Conservation (phyloP, 2,797 vertebrate genomes). For the Fistularia commersonii region DNA sequence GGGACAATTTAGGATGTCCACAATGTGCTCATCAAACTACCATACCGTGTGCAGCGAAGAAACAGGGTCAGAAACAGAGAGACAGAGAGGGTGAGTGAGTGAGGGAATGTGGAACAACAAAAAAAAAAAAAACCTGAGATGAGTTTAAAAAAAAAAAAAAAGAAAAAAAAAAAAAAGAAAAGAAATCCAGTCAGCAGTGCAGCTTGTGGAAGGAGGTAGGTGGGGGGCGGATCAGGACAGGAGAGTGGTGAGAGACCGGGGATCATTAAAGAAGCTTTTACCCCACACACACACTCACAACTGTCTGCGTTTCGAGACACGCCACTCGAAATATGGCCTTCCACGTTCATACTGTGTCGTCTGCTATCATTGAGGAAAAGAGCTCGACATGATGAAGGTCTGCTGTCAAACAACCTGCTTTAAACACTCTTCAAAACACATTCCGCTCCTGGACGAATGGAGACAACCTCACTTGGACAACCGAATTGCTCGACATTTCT, state of each 20-base stretch:
- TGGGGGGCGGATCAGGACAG: slow-evolving; percentile 25
- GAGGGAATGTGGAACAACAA: slow-evolving; percentile 11
- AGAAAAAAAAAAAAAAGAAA: slow-evolving; percentile 12
- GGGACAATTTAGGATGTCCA: slow-evolving; percentile 83
- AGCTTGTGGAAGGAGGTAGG: slow-evolving; percentile 17
- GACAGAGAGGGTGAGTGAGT: slow-evolving; percentile 60
- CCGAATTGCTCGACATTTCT: slow-evolving; percentile 1
- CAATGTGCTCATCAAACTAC: slow-evolving; percentile 80
- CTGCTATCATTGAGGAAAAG: slow-evolving; percentile 3
- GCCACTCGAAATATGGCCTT: background rate
- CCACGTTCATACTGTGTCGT: slow-evolving; percentile 5
- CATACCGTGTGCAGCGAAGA: slow-evolving; percentile 64
- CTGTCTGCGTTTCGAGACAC: slow-evolving; percentile 2
- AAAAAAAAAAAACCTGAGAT: slow-evolving; percentile 23
- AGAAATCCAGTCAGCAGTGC: slow-evolving; percentile 25
- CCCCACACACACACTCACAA: slow-evolving; percentile 1
- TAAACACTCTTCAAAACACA: slow-evolving; percentile 8
- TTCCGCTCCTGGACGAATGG: too few relatives aligned
- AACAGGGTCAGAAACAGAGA: slow-evolving; percentile 70
- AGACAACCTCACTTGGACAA: slow-evolving; percentile 1
- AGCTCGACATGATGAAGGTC: slow-evolving; percentile 8
- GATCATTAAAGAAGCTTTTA: slow-evolving; percentile 30
- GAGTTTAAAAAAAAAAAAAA: slow-evolving; percentile 16
- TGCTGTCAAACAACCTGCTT: background rate
- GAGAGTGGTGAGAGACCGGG: slow-evolving; percentile 21